A percentile compares a stretch with the other conserved stretches of the same genome.
Conservation (phyloP, 2,797 vertebrate species). For the Chelonia mydas region DNA sequence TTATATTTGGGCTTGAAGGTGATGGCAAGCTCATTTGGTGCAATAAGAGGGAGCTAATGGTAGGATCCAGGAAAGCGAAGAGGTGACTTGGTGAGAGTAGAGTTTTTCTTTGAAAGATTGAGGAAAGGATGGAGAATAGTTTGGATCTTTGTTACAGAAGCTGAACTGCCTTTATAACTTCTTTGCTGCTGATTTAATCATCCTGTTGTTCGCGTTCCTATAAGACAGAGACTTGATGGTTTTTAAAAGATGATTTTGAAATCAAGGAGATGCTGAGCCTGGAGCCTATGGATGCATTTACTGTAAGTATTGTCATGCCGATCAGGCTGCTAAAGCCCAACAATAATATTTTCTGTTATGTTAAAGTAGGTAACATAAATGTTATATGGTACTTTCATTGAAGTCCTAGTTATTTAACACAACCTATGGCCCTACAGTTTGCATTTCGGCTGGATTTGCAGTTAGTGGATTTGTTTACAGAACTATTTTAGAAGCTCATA, state of each 20-base stretch:
- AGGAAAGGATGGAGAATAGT: not conserved
- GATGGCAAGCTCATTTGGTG: not conserved
- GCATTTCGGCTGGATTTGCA: conserved; percentile 36
- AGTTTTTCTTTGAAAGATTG: not conserved
- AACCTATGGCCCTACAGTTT: not conserved
- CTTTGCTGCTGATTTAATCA: not conserved
- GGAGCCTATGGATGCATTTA: not conserved
- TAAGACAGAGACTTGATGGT: not conserved
- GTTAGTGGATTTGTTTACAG: conserved; percentile 54
- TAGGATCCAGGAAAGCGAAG: not conserved
- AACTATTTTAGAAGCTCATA: conserved; percentile 43
- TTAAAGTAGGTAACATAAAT: not conserved
- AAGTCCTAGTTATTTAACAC: not conserved
- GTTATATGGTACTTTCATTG: not conserved
- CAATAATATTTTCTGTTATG: not conserved
- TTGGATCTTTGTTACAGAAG: not conserved
- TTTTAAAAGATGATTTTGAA: not conserved
- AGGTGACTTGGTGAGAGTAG: not conserved
- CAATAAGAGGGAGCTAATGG: not conserved
- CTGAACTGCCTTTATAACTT: not conserved
- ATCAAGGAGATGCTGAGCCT: not conserved
- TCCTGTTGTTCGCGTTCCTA: not conserved
- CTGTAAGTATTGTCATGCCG: not conserved
- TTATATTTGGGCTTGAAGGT: not conserved
- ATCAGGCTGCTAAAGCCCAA: not conserved